Percentiles rank a stretch among this genome's conserved stretches.
These are phyloP conservation scores for Progne subis DNA, from an alignment of 2,113 vertebrate genomes.

Conservation along the genomic window DNA sequence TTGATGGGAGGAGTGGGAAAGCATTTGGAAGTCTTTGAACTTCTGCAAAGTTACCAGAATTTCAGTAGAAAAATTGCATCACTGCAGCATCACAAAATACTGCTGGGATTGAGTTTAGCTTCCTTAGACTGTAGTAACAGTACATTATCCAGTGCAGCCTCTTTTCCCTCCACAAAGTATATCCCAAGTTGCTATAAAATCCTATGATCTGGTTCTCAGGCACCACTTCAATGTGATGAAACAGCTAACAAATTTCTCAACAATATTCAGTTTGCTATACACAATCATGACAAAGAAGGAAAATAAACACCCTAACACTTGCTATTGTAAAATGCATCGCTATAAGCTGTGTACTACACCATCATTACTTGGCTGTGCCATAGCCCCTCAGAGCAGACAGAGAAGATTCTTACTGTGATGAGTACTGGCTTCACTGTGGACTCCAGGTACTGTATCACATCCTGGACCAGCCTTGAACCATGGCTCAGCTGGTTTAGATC, in stretches of 20 bases:
- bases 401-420: conserved; percentile 75
- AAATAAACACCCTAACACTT: neutral
- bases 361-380: neutral
- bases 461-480: conserved; percentile 86
- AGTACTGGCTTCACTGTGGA: conserved; percentile 77
- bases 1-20: neutral
- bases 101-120: neutral
- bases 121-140: neutral
- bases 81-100: neutral
- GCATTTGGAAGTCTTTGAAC: neutral
- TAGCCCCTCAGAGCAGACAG: neutral
- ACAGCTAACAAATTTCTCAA: neutral
- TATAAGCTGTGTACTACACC: neutral
- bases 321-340: neutral
- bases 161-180: neutral
- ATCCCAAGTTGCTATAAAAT: neutral
- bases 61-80: neutral
- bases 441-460: conserved; percentile 91
- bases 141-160: neutral
- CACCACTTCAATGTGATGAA: neutral
- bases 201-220: neutral
- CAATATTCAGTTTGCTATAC: neutral
- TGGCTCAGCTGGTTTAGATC: conserved; percentile 89
- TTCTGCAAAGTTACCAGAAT: neutral
- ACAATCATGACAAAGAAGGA: neutral